Conservation (phyloP, 2,888 invertebrate species). For the Hypomecis atomaria region DNA sequence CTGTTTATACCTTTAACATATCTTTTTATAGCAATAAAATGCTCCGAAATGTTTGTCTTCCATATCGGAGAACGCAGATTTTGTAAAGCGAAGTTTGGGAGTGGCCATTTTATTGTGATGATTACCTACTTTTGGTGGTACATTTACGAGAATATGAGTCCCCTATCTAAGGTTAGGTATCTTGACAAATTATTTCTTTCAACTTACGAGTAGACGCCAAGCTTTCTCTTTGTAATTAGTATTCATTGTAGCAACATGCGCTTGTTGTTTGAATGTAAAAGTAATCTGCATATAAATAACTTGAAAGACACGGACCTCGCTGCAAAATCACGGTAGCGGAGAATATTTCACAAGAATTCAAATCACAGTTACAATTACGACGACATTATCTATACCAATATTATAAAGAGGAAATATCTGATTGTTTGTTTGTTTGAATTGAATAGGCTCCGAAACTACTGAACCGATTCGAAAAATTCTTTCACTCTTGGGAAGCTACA, state of each 20-base stretch:
- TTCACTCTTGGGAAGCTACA: too few species aligned
- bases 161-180: too few species aligned
- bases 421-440: too few species aligned
- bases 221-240: not conserved
- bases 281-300: conserved; percentile 53
- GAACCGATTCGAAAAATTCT: too few species aligned
- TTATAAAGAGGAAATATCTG: too few species aligned
- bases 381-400: too few species aligned
- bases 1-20: not conserved
- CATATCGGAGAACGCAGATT: not conserved
- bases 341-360: not conserved
- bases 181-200: not conserved
- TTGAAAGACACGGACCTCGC: not conserved
- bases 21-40: conserved; percentile 2
- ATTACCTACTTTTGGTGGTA: too few species aligned
- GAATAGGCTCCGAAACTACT: too few species aligned
- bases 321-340: conserved; percentile 7
- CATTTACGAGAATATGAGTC: too few species aligned
- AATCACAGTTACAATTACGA: not conserved
- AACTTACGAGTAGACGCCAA: too few species aligned
- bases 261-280: conserved; percentile 48
- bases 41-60: not conserved
- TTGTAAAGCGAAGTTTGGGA: not conserved
- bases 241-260: conserved; percentile 21
- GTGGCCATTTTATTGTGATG: too few species aligned